Conservation (phyloP, 2,797 vertebrate genomes). For the Chelonia mydas region DNA sequence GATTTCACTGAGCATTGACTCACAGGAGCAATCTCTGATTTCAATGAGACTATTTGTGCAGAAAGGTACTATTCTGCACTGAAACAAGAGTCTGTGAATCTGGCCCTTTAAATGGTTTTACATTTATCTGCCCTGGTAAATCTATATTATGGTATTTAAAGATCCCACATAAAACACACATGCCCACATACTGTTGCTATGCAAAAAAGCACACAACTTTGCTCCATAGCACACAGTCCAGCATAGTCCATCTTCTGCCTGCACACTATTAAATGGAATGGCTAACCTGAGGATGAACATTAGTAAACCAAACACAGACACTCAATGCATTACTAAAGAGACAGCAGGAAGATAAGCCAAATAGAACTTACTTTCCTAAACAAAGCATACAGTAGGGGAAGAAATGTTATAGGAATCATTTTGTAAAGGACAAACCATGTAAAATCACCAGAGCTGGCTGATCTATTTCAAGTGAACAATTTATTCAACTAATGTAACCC, state of each 20-base stretch:
- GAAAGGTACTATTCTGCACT: background rate
- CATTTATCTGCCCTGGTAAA: background rate
- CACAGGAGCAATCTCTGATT: background rate
- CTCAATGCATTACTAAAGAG: background rate
- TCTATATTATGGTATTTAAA: background rate
- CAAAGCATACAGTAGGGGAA: rapidly evolving
- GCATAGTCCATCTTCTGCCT: constrained; percentile 20
- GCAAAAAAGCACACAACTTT: background rate
- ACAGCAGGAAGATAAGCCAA: constrained; percentile 24
- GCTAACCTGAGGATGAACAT: background rate
- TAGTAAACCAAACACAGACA: background rate
- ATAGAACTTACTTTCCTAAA: background rate
- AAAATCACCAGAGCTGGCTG: background rate
- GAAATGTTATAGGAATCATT: background rate
- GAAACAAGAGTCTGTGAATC: background rate
- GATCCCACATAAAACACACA: background rate
- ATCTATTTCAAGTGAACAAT: background rate
- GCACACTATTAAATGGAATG: background rate
- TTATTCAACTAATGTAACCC: background rate
- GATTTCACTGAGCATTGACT: background rate
- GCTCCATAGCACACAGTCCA: background rate
- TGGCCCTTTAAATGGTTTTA: background rate
- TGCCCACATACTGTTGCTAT: background rate
- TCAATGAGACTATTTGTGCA: background rate
- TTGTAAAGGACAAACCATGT: background rate